Evolutionary conservation across 1,140 invertebrate genomes (phyloP), one percentile per base, ranked within the genome.

Genomic region (Plectrocnemia conspersa): DNA sequence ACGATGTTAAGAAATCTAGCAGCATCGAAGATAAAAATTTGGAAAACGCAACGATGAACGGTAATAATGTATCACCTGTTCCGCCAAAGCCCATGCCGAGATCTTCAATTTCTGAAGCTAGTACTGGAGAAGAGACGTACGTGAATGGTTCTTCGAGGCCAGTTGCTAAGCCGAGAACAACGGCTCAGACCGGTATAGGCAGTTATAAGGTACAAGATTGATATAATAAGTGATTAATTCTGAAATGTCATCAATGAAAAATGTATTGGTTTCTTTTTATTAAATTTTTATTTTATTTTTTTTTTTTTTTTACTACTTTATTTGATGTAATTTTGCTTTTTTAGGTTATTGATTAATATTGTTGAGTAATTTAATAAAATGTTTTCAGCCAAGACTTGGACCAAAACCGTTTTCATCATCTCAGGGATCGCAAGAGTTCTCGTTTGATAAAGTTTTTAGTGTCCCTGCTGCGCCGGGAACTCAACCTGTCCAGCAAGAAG

Each of bases 321-420:
- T 46, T 58, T 58, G 24, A 11, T 53, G 29, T 44, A 18, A 40
- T 49, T 50, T 50, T 38, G 1, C 3, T 24, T 24, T 24, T 21
- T 38, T 4, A 7, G 27, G 6, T 11, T 47, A 6, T 21, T 23
- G 11, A 38, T 22, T 42, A 21, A 21, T 9, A 42, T 42, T 21
- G 13, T 42, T 18, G 15, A 21, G 15, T 19, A 19, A 15, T 42
- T 19, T 19, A 23, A 21, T 25, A 49, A 25, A 35, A 41, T 7
- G 7, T 57, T 41, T 56, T 24, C 72, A 89, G 88, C 88, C 87
- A 15, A 79, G 86, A 13, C 75, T 90, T 7, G 88, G 88, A 18
- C 88, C 87, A 16, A 89, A 89, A 66, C 88, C 88, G 9, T 90
- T 89, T 63, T 86, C 87, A 35, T 82, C 85, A 16, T 83, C 85